These are phyloP conservation scores for Vipera ursinii DNA, from an alignment of 2,797 vertebrate species.

Conservation along the genomic window DNA sequence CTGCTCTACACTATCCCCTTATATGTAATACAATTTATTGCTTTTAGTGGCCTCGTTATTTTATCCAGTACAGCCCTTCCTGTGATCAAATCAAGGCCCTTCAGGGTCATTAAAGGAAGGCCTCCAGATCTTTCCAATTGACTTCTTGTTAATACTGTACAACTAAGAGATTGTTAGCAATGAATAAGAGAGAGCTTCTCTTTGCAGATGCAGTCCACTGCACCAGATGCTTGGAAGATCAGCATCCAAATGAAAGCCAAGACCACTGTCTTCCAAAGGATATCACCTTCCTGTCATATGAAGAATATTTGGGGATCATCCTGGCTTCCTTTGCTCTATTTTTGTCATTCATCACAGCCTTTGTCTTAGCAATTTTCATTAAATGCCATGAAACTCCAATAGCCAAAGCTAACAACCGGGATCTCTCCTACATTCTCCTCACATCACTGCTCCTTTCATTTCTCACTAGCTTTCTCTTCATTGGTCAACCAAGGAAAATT, in stretches of 20 bases:
- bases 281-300: neutral
- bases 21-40: neutral
- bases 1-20: neutral
- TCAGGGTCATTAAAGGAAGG: rapidly evolving
- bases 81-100: neutral
- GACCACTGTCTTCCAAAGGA: neutral
- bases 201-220: neutral
- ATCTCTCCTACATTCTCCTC: neutral
- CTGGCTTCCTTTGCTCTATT: neutral
- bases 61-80: neutral
- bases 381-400: neutral
- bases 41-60: neutral
- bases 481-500: neutral
- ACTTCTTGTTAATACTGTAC: neutral
- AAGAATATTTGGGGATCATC: neutral
- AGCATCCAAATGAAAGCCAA: neutral
- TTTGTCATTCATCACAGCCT: neutral
- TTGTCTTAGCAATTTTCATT: neutral
- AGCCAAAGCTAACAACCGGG: neutral
- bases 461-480: neutral
- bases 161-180: neutral
- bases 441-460: neutral
- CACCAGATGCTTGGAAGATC: neutral
- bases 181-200: neutral
- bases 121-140: neutral